A percentile compares a stretch with the other conserved stretches of the same genome.
phyloP scores from a whole-genome alignment of 2,888 invertebrate species.

The Heliconius erato region DNA sequence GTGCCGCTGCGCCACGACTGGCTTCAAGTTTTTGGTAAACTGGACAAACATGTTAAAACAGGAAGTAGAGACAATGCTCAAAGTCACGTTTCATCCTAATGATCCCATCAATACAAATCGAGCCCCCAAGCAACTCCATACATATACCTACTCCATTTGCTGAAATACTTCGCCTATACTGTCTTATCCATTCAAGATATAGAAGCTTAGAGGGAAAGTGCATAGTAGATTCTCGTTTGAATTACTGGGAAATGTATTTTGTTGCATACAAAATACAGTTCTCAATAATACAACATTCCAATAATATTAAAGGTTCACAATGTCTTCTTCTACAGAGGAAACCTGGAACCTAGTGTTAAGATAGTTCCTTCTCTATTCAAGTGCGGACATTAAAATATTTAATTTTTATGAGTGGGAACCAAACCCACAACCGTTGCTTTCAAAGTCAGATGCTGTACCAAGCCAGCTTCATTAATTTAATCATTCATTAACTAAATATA shows the following conservation, averaged over 20 bases:
- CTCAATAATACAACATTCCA: no score
- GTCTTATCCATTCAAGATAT: conserved; percentile 2
- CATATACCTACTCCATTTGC: background rate
- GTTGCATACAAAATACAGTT: background rate
- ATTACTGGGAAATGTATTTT: conserved; percentile 1
- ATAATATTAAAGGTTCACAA: no score
- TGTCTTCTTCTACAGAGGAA: no score
- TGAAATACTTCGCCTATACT: background rate
- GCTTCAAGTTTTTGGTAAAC: background rate
- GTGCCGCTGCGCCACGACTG: no score
- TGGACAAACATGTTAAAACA: background rate
- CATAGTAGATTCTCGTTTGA: background rate
- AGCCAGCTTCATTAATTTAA: no score
- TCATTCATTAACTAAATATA: no score
- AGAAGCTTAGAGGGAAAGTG: background rate
- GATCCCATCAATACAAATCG: conserved; percentile 7
- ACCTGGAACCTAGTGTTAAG: no score
- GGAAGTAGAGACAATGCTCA: background rate
- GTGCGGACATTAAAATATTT: no score
- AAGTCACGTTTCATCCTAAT: conserved; percentile 13
- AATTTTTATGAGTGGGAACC: no score
- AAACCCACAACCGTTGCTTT: no score
- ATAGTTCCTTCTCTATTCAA: no score
- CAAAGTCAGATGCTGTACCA: no score
- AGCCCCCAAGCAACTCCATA: background rate